Percentiles rank a stretch among this genome's conserved stretches.
Evolutionary conservation across 2,888 invertebrate species (phyloP).

Genomic region (Antheraea assamensis): DNA sequence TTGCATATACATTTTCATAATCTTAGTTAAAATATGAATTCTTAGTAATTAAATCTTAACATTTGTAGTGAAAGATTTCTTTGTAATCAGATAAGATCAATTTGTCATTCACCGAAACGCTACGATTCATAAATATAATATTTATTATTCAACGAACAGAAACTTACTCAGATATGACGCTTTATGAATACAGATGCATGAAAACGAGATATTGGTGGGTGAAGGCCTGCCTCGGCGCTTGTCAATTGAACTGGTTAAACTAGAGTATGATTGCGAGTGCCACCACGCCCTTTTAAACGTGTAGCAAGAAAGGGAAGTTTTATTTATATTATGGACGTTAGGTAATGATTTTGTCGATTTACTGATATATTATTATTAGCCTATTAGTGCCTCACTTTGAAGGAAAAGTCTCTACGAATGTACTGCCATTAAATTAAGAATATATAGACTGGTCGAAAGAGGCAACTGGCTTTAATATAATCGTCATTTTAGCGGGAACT

Average conservation of each 20-base stretch:
- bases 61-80: background rate
- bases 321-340: background rate
- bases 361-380: background rate
- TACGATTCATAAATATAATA: background rate
- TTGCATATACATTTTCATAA: background rate
- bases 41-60: background rate
- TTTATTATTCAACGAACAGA: background rate
- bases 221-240: constrained; percentile 1
- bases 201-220: constrained; percentile 8
- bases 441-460: too few relatives aligned
- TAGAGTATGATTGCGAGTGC: background rate
- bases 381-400: background rate
- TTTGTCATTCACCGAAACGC: background rate
- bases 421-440: too few relatives aligned
- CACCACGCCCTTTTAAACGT: constrained; percentile 12
- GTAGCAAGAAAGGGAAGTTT: constrained; percentile 6
- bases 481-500: background rate
- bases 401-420: too few relatives aligned
- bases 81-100: background rate
- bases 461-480: background rate
- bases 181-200: background rate
- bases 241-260: constrained; percentile 4
- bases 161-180: background rate
- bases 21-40: background rate
- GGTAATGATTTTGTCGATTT: background rate